Percentiles rank a stretch among this genome's conserved stretches.
These are phyloP conservation scores for Cettia cetti DNA, from an alignment of 2,113 vertebrate species.

Conservation along the genomic window DNA sequence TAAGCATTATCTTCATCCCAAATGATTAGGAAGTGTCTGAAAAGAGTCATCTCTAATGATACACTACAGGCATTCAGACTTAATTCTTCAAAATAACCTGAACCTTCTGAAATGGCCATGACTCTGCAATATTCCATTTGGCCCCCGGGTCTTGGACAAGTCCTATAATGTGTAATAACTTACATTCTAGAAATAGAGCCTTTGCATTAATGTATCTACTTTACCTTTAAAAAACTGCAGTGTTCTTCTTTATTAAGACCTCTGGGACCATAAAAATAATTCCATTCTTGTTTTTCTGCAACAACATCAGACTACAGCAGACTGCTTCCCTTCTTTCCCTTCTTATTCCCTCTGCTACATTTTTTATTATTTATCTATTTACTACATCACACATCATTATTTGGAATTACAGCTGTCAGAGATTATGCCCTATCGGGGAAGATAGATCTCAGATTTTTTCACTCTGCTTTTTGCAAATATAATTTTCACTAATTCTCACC, in stretches of 20 bases:
- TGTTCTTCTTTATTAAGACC: not conserved
- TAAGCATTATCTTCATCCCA: not conserved
- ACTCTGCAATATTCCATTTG: not conserved
- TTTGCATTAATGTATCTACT: not conserved
- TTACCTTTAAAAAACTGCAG: not conserved
- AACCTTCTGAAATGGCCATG: not conserved
- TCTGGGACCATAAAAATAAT: not conserved
- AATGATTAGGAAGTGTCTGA: not conserved
- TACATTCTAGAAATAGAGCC: not conserved
- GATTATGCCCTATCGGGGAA: not conserved
- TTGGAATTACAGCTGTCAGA: not conserved
- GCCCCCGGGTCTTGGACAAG: not conserved
- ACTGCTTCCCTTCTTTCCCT: not conserved
- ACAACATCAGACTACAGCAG: not conserved
- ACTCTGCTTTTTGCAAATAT: not conserved
- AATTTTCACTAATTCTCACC: not conserved
- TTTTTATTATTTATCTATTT: not conserved
- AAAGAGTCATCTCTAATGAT: not conserved
- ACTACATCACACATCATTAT: not conserved
- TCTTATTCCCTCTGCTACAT: not conserved
- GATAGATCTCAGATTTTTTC: not conserved
- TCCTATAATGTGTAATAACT: fast-evolving
- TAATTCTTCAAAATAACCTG: not conserved
- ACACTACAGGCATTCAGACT: not conserved
- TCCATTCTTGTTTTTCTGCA: not conserved